These are phyloP conservation scores for Amia ocellicauda DNA, from an alignment of 2,113 vertebrate genomes.

Conservation along the genomic window DNA sequence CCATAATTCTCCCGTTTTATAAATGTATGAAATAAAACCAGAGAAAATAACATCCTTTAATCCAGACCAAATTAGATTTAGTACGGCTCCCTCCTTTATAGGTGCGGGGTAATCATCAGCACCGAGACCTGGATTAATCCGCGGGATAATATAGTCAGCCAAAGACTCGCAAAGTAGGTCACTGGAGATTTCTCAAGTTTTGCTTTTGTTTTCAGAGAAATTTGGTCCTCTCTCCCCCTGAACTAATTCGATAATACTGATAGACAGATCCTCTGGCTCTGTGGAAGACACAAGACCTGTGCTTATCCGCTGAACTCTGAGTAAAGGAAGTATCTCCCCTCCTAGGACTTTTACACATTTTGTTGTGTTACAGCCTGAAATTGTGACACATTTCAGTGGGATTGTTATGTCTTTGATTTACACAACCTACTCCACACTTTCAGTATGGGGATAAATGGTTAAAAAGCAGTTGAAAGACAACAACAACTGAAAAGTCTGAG, in stretches of 20 bases:
- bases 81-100: background rate
- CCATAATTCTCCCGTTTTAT: no score
- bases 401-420: no score
- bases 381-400: no score
- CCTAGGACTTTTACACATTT: no score
- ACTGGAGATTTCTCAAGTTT: background rate
- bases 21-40: background rate
- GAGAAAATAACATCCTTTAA: background rate
- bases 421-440: no score
- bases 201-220: background rate
- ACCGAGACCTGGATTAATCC: background rate
- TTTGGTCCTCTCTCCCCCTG: background rate
- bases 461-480: no score
- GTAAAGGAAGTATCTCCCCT: no score
- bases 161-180: conserved; percentile 3
- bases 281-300: background rate
- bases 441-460: no score
- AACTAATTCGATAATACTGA: background rate
- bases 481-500: no score
- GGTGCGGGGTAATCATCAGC: background rate
- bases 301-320: background rate
- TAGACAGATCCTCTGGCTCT: background rate
- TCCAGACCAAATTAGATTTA: background rate
- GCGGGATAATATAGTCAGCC: background rate
- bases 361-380: no score